Conservation (phyloP, 2,888 invertebrate genomes). For the Theodoxus fluviatilis region DNA sequence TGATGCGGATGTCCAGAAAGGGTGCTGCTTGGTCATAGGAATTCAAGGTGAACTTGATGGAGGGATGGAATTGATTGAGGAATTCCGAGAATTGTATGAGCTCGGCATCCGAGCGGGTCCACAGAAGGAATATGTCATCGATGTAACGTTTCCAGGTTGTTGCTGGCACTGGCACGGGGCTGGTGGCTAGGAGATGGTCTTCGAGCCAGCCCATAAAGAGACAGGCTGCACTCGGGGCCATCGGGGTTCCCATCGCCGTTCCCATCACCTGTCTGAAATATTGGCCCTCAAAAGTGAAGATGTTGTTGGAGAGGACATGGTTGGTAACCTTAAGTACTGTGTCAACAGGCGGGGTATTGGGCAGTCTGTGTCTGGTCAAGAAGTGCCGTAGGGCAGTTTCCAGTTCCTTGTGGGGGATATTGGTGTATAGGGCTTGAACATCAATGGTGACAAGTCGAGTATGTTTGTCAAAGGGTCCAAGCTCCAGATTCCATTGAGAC, state of each 20-base stretch:
- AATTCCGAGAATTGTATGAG: too few relatives aligned
- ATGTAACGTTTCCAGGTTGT: too few relatives aligned
- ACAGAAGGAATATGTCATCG: too few relatives aligned
- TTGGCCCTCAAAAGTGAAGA: not conserved
- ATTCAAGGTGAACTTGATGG: too few relatives aligned
- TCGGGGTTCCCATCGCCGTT: slow-evolving; percentile 8
- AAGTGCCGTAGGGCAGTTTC: not conserved
- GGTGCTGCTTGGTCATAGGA: too few relatives aligned
- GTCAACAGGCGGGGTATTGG: not conserved
- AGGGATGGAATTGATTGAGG: too few relatives aligned
- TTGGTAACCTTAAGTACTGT: not conserved
- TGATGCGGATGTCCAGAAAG: too few relatives aligned
- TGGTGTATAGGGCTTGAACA: not conserved
- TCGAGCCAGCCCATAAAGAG: too few relatives aligned
- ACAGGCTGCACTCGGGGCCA: not conserved
- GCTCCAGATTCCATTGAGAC: not conserved
- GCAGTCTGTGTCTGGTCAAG: too few relatives aligned
- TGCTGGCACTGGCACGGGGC: too few relatives aligned
- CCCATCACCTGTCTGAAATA: not conserved
- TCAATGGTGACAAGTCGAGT: not conserved
- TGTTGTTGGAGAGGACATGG: not conserved
- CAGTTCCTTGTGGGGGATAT: not conserved
- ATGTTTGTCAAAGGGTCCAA: not conserved
- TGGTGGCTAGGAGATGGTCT: too few relatives aligned
- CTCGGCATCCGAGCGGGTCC: too few relatives aligned